Evolutionary conservation across 2,888 invertebrate species (phyloP).

Genomic region (Pristionchus exspectatus): DNA sequence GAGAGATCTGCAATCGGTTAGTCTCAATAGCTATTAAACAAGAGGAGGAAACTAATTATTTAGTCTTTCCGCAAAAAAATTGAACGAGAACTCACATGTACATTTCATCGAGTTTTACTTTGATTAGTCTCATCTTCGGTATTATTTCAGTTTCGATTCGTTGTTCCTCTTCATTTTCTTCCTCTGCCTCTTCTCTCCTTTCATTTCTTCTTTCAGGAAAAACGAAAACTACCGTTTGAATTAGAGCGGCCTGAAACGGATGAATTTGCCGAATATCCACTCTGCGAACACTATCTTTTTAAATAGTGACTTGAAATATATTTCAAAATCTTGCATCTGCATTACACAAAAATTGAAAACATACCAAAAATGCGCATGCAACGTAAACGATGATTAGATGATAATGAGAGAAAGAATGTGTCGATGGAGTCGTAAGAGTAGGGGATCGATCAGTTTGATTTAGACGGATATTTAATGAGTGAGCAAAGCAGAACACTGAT

Average conservation of each 20-base stretch:
- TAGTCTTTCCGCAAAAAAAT: neutral
- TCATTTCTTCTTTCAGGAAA: neutral
- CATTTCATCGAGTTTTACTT: neutral
- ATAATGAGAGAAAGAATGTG: neutral
- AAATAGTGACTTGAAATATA: too few species aligned
- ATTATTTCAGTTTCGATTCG: neutral
- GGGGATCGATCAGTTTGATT: neutral
- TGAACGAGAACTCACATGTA: neutral
- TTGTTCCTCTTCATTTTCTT: neutral
- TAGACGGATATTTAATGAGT: neutral
- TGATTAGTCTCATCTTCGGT: neutral
- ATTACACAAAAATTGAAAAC: neutral
- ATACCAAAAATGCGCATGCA: neutral
- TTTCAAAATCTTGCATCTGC: neutral
- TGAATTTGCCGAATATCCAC: neutral
- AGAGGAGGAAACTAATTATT: too few species aligned
- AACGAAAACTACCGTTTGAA: neutral
- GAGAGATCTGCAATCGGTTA: neutral
- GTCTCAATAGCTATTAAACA: too few species aligned
- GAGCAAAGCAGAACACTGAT: neutral
- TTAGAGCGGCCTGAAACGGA: neutral
- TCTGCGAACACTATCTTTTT: too few species aligned
- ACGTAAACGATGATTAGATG: neutral
- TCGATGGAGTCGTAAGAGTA: neutral
- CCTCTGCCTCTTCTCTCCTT: neutral